Base-by-base conservation (phyloP, 2,888 invertebrate genomes). In the Siphlonurus alternatus region DNA sequence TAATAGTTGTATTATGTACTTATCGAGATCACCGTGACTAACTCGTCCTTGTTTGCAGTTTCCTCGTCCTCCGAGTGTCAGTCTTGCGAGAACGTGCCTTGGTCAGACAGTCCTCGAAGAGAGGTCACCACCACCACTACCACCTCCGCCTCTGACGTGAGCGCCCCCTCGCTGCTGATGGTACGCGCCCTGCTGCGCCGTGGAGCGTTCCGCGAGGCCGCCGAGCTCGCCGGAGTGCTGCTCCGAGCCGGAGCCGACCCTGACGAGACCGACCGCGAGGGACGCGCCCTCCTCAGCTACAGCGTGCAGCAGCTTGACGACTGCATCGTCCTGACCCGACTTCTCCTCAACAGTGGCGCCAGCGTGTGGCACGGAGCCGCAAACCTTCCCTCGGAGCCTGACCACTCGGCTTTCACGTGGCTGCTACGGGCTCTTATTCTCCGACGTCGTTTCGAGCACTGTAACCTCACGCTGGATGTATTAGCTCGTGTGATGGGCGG, bases 331-430 rank as follows among this genome's bases (percentile, higher is more conserved):
- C 69, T 73, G 25, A 71, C 72, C 15, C 68, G 71, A n/a, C 67
- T 72, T 15, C 68, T 73, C 3, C 66, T 73, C 51, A 72, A 72
- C 66, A 67, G 67, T 54, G 73, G 73, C 2, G 72, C 73, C n/a
- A 66, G 67, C 10, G 71, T 72, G 1, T 72, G 72, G 73, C 66
- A 69, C 53, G 24, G 23, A 1, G 59, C 10, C 5, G 22, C 61
- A 23, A 24, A 23, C 23, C 25, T 56, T 18, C 23, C 62, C 18
- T 23, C 22, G 1, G 64, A 61, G 25, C 20, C 53, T 25, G 65
- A 65, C 20, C 65, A 65, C 23, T 67, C 68, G 0, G 67, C 70
- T 18, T 73, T 73, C 68, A 69, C 71, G 19, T 72, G 71, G 70
- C 72, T 71, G 64, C 69, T 73, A 56, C 69, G 71, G 61, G 69